These are phyloP conservation scores for Collichthys lucidus DNA, from an alignment of 2,113 vertebrate species.

Conservation along the genomic window DNA sequence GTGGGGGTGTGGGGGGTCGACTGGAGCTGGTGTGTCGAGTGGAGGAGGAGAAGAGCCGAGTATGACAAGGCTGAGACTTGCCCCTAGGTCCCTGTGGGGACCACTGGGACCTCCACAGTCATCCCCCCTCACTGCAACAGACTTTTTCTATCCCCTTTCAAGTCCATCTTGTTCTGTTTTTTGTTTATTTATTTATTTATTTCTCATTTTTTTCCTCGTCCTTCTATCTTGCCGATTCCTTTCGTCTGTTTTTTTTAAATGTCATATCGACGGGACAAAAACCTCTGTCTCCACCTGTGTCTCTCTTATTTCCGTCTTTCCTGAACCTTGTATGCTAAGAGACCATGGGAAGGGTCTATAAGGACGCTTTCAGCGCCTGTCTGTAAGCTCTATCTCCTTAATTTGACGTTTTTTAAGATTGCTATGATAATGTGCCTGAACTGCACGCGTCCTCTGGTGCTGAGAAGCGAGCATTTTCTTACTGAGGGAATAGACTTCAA, in stretches of 20 bases:
- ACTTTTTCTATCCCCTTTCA: constrained; percentile 96
- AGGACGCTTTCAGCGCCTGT: constrained; percentile 7
- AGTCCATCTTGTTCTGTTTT: constrained; percentile 85
- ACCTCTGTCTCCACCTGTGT: constrained; percentile 77
- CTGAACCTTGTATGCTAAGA: constrained; percentile 68
- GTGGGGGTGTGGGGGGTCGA: constrained; percentile 2
- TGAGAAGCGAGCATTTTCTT: constrained; percentile 1
- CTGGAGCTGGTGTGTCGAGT: constrained; percentile 75
- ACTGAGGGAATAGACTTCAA: constrained; percentile 20
- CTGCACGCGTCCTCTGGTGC: neutral
- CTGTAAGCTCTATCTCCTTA: neutral
- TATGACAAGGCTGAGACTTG: constrained; percentile 98
- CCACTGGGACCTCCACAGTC: constrained; percentile 88
- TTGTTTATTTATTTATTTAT: constrained; percentile 64
- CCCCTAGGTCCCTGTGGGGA: constrained; percentile 90
- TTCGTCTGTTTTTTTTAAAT: constrained; percentile 82
- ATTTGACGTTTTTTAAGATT: constrained; percentile 9
- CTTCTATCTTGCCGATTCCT: constrained; percentile 56
- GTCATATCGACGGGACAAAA: constrained; percentile 84
- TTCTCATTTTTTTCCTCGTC: constrained; percentile 46
- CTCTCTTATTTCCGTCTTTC: constrained; percentile 73
- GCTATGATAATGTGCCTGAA: neutral
- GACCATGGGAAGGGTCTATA: neutral
- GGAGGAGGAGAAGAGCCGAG: constrained; percentile 81
- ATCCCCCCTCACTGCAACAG: constrained; percentile 68